Base-by-base conservation (phyloP, 2,888 invertebrate species). In the Sturmia bella region DNA sequence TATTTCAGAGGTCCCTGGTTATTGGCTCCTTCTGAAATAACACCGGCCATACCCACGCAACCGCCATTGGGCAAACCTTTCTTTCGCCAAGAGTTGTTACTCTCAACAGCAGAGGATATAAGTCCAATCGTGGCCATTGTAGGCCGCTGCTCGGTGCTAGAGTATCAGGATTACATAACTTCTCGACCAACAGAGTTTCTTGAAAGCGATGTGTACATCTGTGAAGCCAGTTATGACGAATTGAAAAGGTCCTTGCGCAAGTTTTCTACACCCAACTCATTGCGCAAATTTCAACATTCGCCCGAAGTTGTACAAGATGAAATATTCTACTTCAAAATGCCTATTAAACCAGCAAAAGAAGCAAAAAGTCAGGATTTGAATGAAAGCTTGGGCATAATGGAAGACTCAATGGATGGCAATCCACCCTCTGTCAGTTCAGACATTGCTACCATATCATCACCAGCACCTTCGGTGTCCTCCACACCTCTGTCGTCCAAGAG, bases 1-100 rank as follows among this genome's bases (percentile, higher is more conserved):
- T 98, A 95, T 89, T 97, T 99, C 92, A 96, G 96, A 83, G 99
- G 99, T 0, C 97, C 98, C 0, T 97, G 97, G 95, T 94, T 99
- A 85, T 94, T 99, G 70, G 94, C 96, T 61, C 97, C 99, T 0
- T 93, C 94, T 1, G 99, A 99, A 91, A 95, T 98, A 13, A 66
- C 81, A 50, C 94, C 96, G 12, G 96, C 96, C 87, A 15, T 84
- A 59, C 94, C 96, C 12, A 82, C 70, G 3, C 82, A 82, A 15
- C 96, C 96, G 87, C 93, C 95, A 4, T 93, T 95, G 11, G 94
- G 93, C 19, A 92, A 94, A 91, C 93, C 96, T 61, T 98, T 97
- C 91, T 99, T 96, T 92, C 96, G 96, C 86, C 97, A 98, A 91
- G 99, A 99, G 91, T 94, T 99, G 79, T 94, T 99, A 87, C 92